phyloP scores from a whole-genome alignment of 2,113 vertebrate species.

The Rhea americana region DNA sequence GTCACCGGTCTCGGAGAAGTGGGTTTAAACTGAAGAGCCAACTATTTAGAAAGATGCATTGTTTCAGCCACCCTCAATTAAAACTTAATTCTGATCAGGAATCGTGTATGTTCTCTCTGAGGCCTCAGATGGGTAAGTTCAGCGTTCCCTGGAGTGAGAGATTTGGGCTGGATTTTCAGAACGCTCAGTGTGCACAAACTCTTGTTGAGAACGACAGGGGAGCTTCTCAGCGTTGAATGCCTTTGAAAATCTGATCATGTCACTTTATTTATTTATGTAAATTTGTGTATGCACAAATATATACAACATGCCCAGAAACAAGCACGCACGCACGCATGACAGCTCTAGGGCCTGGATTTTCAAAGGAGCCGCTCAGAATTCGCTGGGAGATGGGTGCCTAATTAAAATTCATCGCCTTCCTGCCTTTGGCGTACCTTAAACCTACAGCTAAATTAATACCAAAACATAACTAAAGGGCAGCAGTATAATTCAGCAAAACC shows the following conservation, averaged over 20 bases:
- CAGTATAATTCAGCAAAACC: slow-evolving; percentile 45
- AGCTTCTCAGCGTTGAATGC: background rate
- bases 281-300: slow-evolving; percentile 42
- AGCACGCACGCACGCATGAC: background rate
- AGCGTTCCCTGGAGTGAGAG: background rate
- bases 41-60: background rate
- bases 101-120: background rate
- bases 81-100: slow-evolving; percentile 16
- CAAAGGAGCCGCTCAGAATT: slow-evolving; percentile 16
- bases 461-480: slow-evolving; percentile 49
- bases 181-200: background rate
- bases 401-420: slow-evolving; percentile 47
- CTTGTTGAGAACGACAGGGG: background rate
- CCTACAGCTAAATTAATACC: slow-evolving; percentile 54
- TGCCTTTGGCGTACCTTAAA: slow-evolving; percentile 48
- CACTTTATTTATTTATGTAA: slow-evolving; percentile 65
- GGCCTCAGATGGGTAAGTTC: background rate
- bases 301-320: slow-evolving; percentile 27
- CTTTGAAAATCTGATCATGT: slow-evolving; percentile 50
- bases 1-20: background rate
- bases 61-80: background rate
- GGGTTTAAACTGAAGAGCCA: background rate
- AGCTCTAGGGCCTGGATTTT: slow-evolving; percentile 40
- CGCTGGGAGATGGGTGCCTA: slow-evolving; percentile 49
- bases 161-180: slow-evolving; percentile 25